Evolutionary conservation across 1,140 invertebrate genomes (phyloP), one percentile per base, ranked within the genome.

Genomic region (Diploscapter pachys): DNA sequence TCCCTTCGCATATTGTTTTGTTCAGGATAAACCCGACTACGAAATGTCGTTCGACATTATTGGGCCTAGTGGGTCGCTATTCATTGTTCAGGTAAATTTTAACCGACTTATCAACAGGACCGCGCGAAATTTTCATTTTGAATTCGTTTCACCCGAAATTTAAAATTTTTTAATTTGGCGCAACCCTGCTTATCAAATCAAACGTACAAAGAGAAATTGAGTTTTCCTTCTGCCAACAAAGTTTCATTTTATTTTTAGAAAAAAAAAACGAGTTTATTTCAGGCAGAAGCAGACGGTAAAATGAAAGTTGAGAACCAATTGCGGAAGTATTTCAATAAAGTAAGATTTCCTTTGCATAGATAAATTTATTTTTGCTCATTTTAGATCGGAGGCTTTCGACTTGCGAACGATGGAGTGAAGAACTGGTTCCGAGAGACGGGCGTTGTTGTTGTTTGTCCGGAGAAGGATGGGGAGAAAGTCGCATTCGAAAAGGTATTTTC

Each of bases 391-490:
- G 79, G 70, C 57, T 80, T 81, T 73, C 72, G 81, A 57, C 50
- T 82, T 31, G 79, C 72, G 3, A 59, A 66, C 4, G 76, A 80
- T 62, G 75, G 55, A 50, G 64, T 82, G 31, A 53, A 63, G 9
- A 83, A 71, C 31, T 75, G 78, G 71, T 82, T 82, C 64, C 78
- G 81, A 49, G 79, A 77, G 54, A 83, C 81, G 64, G 80, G 81
- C 50, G 70, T 82, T 52, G 77, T 80, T 9, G 51, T 61, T 54
- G 73, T 83, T 31, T 66, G 72, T 61, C 70, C 55, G 31, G 75
- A 70, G 48, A 67, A 71, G 13, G 67, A 79, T 55, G 73, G 67
- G 51, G 76, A 75, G 56, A 54, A 73, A 48, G 11, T 84, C 2
- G 67, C 9, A 2, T 55, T 81, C 5, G 80, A 81, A 67, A 53